Evolutionary conservation across 2,888 invertebrate genomes (phyloP).

Genomic region (Drosophila greeni): DNA sequence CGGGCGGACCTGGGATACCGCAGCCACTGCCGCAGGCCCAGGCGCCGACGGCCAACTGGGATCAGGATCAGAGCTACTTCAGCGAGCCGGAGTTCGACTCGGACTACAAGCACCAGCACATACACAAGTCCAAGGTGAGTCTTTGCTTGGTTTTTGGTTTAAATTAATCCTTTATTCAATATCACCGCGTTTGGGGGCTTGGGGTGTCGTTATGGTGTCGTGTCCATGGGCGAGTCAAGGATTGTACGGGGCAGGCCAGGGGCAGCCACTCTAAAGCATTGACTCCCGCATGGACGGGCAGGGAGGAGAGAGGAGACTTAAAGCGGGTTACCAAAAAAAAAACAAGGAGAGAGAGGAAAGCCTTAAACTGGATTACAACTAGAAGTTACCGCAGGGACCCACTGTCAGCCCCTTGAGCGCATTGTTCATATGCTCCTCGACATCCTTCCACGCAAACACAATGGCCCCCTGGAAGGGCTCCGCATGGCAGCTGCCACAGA

Average conservation of each 20-base stretch:
- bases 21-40: conserved; percentile 80
- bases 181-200: conserved; percentile 31
- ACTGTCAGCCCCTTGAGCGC: conserved; percentile 77
- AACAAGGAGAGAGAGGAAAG: neutral
- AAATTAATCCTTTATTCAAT: conserved; percentile 40
- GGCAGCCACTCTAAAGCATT: conserved; percentile 26
- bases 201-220: too few relatives aligned
- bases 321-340: conserved; percentile 29
- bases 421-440: conserved; percentile 72
- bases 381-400: conserved; percentile 78
- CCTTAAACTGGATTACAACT: conserved; percentile 28
- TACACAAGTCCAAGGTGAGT: conserved; percentile 94
- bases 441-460: conserved; percentile 87
- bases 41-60: conserved; percentile 79
- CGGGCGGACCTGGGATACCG: conserved; percentile 82
- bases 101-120: conserved; percentile 95
- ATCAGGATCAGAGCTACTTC: conserved; percentile 88
- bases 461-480: conserved; percentile 91
- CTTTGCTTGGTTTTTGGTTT: conserved; percentile 1
- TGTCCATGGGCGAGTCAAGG: conserved; percentile 39
- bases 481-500: conserved; percentile 86
- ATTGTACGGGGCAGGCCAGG: conserved; percentile 4
- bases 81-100: conserved; percentile 97
- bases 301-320: conserved; percentile 1
- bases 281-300: conserved; percentile 49